Percentiles rank a stretch among this genome's conserved stretches.
Conservation (phyloP, 2,797 vertebrate species). For the Peromyscus attwateri region DNA sequence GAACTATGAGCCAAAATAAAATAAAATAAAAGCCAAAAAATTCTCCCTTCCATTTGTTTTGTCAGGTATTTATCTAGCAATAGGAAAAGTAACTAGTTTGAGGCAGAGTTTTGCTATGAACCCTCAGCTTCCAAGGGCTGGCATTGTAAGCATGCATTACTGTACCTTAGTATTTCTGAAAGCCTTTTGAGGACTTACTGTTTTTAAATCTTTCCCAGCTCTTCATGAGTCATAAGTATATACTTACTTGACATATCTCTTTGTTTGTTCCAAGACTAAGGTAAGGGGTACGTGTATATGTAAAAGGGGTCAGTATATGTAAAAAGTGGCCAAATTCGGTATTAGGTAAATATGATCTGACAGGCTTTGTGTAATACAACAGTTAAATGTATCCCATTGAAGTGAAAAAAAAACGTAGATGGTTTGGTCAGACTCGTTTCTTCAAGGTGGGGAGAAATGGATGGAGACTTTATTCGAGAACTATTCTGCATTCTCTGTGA, state of each 20-base stretch:
- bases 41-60: background rate
- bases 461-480: constrained; percentile 34
- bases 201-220: constrained; percentile 50
- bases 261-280: constrained; percentile 29
- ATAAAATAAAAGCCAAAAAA: too few relatives aligned
- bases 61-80: background rate
- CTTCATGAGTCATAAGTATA: constrained; percentile 20
- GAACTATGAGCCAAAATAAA: background rate
- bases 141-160: background rate
- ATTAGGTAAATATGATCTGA: background rate
- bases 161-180: constrained; percentile 41
- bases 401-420: constrained; percentile 53
- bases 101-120: background rate
- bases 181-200: background rate
- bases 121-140: background rate
- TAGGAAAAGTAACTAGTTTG: background rate
- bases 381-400: constrained; percentile 28
- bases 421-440: constrained; percentile 35
- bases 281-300: background rate
- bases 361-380: constrained; percentile 5
- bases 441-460: background rate
- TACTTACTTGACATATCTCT: constrained; percentile 35
- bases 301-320: background rate
- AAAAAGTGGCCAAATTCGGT: background rate
- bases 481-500: constrained; percentile 64